A percentile compares a stretch with the other conserved stretches of the same genome.
Conservation (phyloP, 1,140 invertebrate species). For the Heliothis virescens region DNA sequence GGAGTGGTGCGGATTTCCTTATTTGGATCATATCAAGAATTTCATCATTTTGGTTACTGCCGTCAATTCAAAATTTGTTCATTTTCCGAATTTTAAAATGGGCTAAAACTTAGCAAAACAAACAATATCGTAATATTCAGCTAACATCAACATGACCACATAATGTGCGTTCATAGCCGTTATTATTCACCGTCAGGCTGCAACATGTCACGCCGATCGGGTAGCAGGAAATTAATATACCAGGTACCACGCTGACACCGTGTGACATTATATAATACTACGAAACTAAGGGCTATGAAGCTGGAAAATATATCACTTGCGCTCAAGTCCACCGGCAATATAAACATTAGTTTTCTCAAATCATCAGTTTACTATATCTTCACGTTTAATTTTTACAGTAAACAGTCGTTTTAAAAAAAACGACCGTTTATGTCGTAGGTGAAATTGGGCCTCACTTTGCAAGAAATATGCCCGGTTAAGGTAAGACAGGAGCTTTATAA, state of each 20-base stretch:
- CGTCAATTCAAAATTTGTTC: too few relatives aligned
- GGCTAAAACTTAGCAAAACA: not conserved
- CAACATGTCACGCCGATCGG: constrained; percentile 31
- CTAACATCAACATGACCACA: not conserved
- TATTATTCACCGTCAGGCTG: constrained; percentile 28
- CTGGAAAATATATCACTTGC: not conserved
- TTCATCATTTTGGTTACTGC: too few relatives aligned
- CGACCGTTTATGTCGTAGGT: too few relatives aligned
- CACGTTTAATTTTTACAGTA: too few relatives aligned
- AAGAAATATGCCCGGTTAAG: too few relatives aligned
- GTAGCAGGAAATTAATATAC: constrained; percentile 35
- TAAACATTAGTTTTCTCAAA: not conserved
- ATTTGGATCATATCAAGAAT: too few relatives aligned
- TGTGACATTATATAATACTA: constrained; percentile 2
- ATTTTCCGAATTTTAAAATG: not conserved
- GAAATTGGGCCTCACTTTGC: too few relatives aligned
- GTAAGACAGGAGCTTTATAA: too few relatives aligned
- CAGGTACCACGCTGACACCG: not conserved
- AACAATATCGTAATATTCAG: constrained; percentile 6
- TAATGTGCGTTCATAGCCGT: not conserved
- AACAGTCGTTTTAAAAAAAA: too few relatives aligned
- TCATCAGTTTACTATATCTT: too few relatives aligned
- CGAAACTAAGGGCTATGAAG: not conserved
- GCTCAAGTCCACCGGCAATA: not conserved
- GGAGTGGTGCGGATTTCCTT: not conserved